Evolutionary conservation across 2,113 vertebrate genomes (phyloP).

Genomic region (Cottus gobio): DNA sequence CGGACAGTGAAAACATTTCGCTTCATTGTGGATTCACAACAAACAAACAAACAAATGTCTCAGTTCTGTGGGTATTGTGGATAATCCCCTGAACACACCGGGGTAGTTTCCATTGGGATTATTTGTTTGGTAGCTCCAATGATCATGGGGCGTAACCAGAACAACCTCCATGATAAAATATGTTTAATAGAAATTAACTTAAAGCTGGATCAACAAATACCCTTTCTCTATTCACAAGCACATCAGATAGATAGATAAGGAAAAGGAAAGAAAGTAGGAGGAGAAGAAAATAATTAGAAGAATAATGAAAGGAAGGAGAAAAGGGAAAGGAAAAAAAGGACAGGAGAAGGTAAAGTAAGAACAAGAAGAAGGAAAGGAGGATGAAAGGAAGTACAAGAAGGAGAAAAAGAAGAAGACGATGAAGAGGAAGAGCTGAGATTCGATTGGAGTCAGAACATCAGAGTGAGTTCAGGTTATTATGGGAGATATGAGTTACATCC

Average conservation of each 20-base stretch:
- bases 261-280: not conserved
- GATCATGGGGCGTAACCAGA: not conserved
- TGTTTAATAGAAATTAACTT: not conserved
- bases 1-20: not conserved
- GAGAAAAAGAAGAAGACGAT: too few relatives aligned
- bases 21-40: not conserved
- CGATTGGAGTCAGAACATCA: not conserved
- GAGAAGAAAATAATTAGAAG: not conserved
- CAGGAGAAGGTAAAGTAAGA: not conserved
- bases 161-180: not conserved
- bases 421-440: not conserved
- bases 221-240: not conserved
- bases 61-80: not conserved
- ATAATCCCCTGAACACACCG: not conserved
- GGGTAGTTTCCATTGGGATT: not conserved
- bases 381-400: not conserved
- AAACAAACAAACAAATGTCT: not conserved
- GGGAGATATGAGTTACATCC: slow-evolving; percentile 13
- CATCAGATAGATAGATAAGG: not conserved
- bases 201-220: not conserved
- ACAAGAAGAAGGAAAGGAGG: not conserved
- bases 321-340: not conserved
- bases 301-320: not conserved
- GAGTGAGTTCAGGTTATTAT: slow-evolving; percentile 8
- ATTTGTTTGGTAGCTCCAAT: not conserved